Evolutionary conservation across 2,113 vertebrate species (phyloP), one percentile per base, ranked within the genome.

Genomic region (Zosterops hypoxanthus): DNA sequence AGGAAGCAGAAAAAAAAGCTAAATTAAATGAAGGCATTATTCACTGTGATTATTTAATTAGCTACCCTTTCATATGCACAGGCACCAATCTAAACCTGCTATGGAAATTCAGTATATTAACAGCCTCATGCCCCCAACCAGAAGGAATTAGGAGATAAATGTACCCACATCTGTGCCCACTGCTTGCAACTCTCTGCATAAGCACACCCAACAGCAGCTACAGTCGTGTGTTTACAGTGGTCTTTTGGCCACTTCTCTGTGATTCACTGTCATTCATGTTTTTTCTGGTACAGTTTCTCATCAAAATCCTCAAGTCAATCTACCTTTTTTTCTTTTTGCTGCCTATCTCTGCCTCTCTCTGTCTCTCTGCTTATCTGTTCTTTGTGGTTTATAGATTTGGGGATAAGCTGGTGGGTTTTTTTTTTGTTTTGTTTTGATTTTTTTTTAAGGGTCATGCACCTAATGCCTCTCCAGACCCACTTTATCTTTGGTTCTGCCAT

Each of bases 351-450:
- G 86, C 94, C 80, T 94, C 73, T 95, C 73, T 95, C 92, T 93
- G 90, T 96, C 95, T 95, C 88, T 96, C 90, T 96, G 90, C 92
- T 96, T 96, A 90, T 60, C 88, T 96, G 85, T 94, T 95, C 93
- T 96, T 90, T 90, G 90, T 94, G 82, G 72, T 82, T 88, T 69
- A 75, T 47, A 92, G 92, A 77, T 86, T 52, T 90, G 92, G 82
- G 94, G 92, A 94, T 80, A 90, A 90, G 49, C 71, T 92, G 59
- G 36, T 39, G 36, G 36, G 36, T 9, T 36, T 10, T 39, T 39
- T 39, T 39, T 39, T 39, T 5, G 9, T 39, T 39, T 39, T 39
- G 9, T 39, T 39, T 36, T 36, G 34, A 34, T 36, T 66, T 25
- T 22, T 50, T 24, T 49, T 49, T 23, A 78, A 81, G 93, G 93